Conservation (phyloP, 2,888 invertebrate species). For the Polydrusus cervinus region DNA sequence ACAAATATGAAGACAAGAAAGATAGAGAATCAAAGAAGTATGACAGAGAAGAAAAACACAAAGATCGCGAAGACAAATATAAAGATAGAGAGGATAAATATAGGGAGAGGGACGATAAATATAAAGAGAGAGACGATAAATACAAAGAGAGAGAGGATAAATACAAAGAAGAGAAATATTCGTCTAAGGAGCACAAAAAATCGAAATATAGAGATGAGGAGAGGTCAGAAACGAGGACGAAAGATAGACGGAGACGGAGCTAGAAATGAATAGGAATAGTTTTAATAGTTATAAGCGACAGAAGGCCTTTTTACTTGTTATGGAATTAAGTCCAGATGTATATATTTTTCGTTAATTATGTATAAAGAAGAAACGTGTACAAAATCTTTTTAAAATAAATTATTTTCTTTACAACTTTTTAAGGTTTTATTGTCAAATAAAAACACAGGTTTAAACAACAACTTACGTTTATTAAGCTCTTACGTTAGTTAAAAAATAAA, state of each 20-base stretch:
- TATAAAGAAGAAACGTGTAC: slow-evolving; percentile 40
- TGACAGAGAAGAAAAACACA: slow-evolving; percentile 63
- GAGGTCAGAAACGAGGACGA: slow-evolving; percentile 62
- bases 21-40: slow-evolving; percentile 60
- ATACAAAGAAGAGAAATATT: slow-evolving; percentile 60
- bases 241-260: slow-evolving; percentile 65
- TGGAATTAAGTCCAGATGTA: slow-evolving; percentile 6
- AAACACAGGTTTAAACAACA: slow-evolving; percentile 13
- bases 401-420: slow-evolving; percentile 36
- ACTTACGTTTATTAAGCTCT: slow-evolving; percentile 44
- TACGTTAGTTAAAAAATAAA: slow-evolving; percentile 59
- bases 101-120: slow-evolving; percentile 60
- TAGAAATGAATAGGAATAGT: slow-evolving; percentile 30
- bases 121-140: slow-evolving; percentile 59
- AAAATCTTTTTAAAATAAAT: slow-evolving; percentile 48
- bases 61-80: slow-evolving; percentile 61
- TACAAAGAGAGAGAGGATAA: slow-evolving; percentile 59
- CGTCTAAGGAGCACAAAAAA: too few relatives aligned
- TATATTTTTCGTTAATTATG: slow-evolving; percentile 46
- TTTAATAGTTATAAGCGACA: slow-evolving; percentile 17
- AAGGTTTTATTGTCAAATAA: not conserved
- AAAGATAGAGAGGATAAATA: slow-evolving; percentile 61
- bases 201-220: slow-evolving; percentile 58
- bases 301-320: slow-evolving; percentile 34
- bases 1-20: slow-evolving; percentile 62